Evolutionary conservation across 1,140 invertebrate species (phyloP).

Genomic region (Acromyrmex echinatior): DNA sequence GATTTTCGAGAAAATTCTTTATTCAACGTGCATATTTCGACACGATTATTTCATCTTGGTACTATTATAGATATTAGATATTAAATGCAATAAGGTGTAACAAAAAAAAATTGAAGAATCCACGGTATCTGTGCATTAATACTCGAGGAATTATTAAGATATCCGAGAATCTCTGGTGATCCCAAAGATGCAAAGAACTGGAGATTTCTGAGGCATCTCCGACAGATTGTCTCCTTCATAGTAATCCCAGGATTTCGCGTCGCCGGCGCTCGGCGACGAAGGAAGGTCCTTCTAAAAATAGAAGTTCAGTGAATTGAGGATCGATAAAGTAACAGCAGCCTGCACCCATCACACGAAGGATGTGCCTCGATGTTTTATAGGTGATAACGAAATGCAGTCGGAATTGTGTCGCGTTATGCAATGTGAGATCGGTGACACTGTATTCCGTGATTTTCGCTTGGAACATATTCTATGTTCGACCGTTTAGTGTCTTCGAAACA

Average conservation of each 20-base stretch:
- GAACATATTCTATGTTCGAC: background rate
- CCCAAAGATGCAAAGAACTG: conserved; percentile 35
- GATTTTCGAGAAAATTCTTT: background rate
- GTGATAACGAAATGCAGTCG: conserved; percentile 33
- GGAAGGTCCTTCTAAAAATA: conserved; percentile 65
- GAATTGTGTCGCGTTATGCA: conserved; percentile 44
- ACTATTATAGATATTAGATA: background rate
- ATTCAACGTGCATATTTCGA: background rate
- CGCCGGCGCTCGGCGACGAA: conserved; percentile 50
- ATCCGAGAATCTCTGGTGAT: conserved; percentile 21
- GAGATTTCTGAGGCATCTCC: conserved; percentile 30
- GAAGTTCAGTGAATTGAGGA: conserved; percentile 63
- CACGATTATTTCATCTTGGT: too few species aligned
- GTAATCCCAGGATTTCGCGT: conserved; percentile 59
- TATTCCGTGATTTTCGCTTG: background rate
- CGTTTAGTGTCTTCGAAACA: background rate
- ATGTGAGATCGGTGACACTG: background rate
- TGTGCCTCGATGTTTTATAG: conserved; percentile 45
- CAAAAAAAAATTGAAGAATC: background rate
- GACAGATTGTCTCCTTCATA: conserved; percentile 39
- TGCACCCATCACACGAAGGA: conserved; percentile 48
- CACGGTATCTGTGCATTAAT: background rate
- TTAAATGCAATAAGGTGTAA: background rate
- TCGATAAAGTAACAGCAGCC: conserved; percentile 63
- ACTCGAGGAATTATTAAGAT: conserved; percentile 28